A percentile compares a stretch with the other conserved stretches of the same genome.
Evolutionary conservation across 2,888 invertebrate genomes (phyloP).

Genomic region (Ochropacha duplaris): DNA sequence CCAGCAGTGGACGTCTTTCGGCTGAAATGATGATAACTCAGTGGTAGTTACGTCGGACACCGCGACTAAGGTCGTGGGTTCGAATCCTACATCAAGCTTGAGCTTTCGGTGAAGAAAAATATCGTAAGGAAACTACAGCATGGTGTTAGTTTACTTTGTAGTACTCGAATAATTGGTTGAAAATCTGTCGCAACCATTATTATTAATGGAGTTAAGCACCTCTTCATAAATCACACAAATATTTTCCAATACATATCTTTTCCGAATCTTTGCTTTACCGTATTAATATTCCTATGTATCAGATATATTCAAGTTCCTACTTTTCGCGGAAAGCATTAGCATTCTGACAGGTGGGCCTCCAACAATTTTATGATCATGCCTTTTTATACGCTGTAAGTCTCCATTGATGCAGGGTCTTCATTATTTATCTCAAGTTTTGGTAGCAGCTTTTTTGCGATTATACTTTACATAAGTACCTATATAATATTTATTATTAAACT

Average conservation of each 20-base stretch:
- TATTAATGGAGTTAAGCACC: neutral
- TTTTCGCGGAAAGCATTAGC: neutral
- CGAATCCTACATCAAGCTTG: too few relatives aligned
- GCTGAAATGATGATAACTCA: too few relatives aligned
- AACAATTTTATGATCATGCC: neutral
- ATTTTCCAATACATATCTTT: neutral
- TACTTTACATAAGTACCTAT: neutral
- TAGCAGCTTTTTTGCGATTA: neutral
- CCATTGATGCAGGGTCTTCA: neutral
- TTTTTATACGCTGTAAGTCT: neutral
- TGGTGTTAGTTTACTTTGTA: too few relatives aligned
- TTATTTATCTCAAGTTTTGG: neutral
- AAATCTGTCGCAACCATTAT: too few relatives aligned
- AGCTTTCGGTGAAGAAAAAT: too few relatives aligned
- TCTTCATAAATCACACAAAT: neutral
- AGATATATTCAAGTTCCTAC: neutral
- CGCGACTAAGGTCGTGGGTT: too few relatives aligned
- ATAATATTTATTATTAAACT: neutral
- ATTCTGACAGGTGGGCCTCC: neutral
- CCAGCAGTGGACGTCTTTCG: too few relatives aligned
- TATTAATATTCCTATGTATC: neutral
- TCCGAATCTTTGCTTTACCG: neutral
- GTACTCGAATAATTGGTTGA: too few relatives aligned
- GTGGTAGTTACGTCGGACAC: too few relatives aligned
- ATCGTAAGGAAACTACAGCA: too few relatives aligned